Percentiles rank a stretch among this genome's conserved stretches.
phyloP scores from a whole-genome alignment of 2,797 vertebrate genomes.

The Catharus ustulatus region DNA sequence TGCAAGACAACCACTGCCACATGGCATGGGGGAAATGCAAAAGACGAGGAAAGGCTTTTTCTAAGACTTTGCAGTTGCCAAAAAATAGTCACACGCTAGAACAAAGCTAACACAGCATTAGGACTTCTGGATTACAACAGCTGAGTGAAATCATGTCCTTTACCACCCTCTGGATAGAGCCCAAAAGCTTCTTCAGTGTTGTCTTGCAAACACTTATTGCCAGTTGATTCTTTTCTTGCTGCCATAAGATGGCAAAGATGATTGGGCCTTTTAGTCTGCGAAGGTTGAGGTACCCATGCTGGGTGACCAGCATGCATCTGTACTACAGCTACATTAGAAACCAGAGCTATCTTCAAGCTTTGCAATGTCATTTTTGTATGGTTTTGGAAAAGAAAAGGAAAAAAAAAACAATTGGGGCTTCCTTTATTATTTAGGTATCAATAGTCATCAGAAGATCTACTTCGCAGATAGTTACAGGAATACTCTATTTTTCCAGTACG shows the following conservation, averaged over 20 bases:
- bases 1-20: no score
- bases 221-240: not conserved
- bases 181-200: not conserved
- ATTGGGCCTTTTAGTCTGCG: not conserved
- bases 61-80: no score
- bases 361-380: not conserved
- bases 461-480: not conserved
- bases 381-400: not conserved
- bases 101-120: not conserved
- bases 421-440: not conserved
- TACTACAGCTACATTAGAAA: not conserved
- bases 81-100: no score
- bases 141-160: not conserved
- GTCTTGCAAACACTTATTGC: not conserved
- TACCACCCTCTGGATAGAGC: not conserved
- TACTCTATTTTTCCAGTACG: accelerated
- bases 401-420: not conserved
- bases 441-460: not conserved
- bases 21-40: no score
- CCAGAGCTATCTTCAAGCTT: not conserved
- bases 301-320: accelerated
- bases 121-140: not conserved
- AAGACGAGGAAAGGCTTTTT: no score
- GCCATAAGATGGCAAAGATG: accelerated
- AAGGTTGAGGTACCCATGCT: not conserved